A percentile compares a stretch with the other conserved stretches of the same genome.
Evolutionary conservation across 2,113 vertebrate genomes (phyloP).

Genomic region (Nibea coibor): DNA sequence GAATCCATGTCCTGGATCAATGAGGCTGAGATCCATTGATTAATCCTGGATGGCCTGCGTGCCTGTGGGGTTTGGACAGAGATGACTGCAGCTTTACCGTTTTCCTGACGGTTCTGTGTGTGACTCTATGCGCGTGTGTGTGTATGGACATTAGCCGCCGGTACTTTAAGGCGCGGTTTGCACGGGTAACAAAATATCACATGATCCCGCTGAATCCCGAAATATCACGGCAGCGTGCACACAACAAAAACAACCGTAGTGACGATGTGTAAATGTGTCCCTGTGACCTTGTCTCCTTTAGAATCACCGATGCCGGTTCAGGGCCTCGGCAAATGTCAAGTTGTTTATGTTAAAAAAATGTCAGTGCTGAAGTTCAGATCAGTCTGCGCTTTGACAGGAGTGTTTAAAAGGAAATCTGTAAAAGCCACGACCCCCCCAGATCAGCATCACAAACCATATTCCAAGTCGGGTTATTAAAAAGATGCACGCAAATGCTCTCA

Average conservation of each 20-base stretch:
- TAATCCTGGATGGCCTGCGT: conserved; percentile 59
- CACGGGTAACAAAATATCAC: neutral
- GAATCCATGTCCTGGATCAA: conserved; percentile 63
- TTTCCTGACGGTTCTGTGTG: conserved; percentile 25
- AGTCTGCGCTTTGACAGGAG: neutral
- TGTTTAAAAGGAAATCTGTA: conserved; percentile 22
- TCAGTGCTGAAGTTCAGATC: conserved; percentile 18
- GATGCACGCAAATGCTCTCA: neutral
- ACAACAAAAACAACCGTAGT: neutral
- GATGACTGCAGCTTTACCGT: conserved; percentile 29
- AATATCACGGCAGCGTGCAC: conserved; percentile 4
- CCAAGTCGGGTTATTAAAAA: neutral
- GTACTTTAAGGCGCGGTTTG: neutral
- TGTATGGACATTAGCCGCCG: neutral
- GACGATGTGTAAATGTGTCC: neutral
- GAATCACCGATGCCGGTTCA: neutral
- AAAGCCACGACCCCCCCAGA: neutral
- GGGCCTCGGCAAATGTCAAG: conserved; percentile 19
- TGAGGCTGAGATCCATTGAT: conserved; percentile 72
- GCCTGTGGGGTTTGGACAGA: conserved; percentile 18
- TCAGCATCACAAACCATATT: neutral
- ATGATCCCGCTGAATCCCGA: neutral
- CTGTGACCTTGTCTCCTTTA: neutral
- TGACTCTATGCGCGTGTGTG: neutral
- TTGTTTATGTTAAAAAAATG: conserved; percentile 27